These are phyloP conservation scores for Lota lota DNA, from an alignment of 2,113 vertebrate species.

Conservation along the genomic window DNA sequence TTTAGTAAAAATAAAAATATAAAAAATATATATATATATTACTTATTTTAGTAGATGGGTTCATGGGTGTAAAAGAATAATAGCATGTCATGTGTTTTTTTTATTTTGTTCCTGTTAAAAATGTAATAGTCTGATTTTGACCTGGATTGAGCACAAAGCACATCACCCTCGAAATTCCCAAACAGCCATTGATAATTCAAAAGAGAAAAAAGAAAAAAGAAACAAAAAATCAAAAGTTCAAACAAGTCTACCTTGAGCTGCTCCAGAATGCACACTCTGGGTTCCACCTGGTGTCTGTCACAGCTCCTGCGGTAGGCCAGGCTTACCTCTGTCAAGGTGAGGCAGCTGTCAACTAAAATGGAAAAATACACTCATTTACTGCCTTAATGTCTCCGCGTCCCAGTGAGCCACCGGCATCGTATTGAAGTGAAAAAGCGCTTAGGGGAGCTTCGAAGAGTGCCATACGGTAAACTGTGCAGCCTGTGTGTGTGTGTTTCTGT, in stretches of 20 bases:
- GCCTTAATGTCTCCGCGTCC: neutral
- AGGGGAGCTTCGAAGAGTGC: conserved; percentile 25
- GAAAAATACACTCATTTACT: conserved; percentile 13
- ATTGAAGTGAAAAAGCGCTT: conserved; percentile 24
- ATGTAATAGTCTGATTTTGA: no score
- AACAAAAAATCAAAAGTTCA: neutral
- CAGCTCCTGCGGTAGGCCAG: conserved; percentile 71
- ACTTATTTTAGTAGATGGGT: no score
- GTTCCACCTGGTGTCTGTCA: conserved; percentile 67
- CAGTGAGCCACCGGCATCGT: neutral
- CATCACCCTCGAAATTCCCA: neutral
- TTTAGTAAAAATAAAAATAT: no score
- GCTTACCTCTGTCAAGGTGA: conserved; percentile 66
- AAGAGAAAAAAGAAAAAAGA: no score
- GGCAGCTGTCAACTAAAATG: conserved; percentile 62
- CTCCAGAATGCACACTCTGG: conserved; percentile 57
- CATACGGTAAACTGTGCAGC: conserved; percentile 36
- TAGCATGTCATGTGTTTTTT: no score
- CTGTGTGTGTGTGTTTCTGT: neutral
- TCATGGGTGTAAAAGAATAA: no score
- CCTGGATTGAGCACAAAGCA: no score
- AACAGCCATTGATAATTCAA: neutral
- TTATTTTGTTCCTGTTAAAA: no score
- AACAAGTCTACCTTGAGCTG: conserved; percentile 68
- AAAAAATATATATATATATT: no score